Base-by-base conservation (phyloP, 2,888 invertebrate species). In the Eilema griseolum region DNA sequence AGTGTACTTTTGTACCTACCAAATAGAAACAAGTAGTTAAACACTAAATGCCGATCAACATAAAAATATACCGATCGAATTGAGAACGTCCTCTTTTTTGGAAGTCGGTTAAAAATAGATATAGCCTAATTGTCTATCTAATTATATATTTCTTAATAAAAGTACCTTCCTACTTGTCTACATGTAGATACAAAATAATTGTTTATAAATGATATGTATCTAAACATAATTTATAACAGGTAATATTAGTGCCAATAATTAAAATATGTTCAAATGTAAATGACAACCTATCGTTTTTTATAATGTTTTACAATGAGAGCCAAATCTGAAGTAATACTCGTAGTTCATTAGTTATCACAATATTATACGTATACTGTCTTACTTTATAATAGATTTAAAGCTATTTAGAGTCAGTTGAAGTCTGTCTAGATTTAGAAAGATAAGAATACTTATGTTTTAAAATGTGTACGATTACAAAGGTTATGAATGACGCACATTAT, bases 291-390 rank as follows among this genome's bases (percentile, higher is more conserved):
- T 69, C 60, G 31, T 61, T 61, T n/a, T 61, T 28, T 69, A 52
- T 5, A 11, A 66, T 67, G 71, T 64, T 71, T 26, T 67, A 61
- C 41, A 62, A 24, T 63, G 66, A 70, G 66, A 69, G 60, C 75
- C 75, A 75, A 81, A 80, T 78, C 82, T 83, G 80, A 80, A 71
- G 68, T 52, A 83, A 81, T 82, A 83, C 80, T 82, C 83, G 46
- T 82, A 82, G 75, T 71, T 77, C 33, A 33, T 61, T 80, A 77
- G 63, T 52, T 41, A 20, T 56, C 23, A 66, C 23, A 57, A 14
- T 37, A 52, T 12, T 7, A 46, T 26, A 63, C n/a, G 46, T 64
- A 46, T 28, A 64, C 52, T 28, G 14, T 64, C 26, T 12, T 52
- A 52, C 52, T n/a, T 52, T 10, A 16, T 28, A 26, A 26, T 26